A percentile compares a stretch with the other conserved stretches of the same genome.
phyloP scores from a whole-genome alignment of 2,113 vertebrate species.

The Oryzias melastigma region DNA sequence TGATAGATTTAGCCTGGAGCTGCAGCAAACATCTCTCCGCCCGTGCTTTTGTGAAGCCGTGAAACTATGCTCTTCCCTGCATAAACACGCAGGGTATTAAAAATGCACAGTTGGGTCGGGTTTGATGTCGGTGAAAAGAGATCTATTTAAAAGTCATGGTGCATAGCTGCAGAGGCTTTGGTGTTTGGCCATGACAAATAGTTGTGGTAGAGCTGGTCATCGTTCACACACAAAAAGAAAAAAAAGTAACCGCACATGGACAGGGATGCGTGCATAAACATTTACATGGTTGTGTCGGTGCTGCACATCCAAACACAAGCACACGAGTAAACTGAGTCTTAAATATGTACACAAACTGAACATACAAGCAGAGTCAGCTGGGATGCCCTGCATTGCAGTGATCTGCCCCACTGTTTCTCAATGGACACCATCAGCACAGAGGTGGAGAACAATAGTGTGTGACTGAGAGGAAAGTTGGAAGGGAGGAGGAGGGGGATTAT shows the following conservation, averaged over 20 bases:
- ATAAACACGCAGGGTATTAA: conserved; percentile 55
- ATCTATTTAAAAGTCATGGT: conserved; percentile 69
- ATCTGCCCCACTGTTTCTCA: conserved; percentile 63
- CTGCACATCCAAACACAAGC: conserved; percentile 27
- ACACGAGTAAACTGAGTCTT: conserved; percentile 31
- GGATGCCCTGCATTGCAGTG: conserved; percentile 73
- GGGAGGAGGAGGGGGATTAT: conserved; percentile 34
- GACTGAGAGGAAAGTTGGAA: conserved; percentile 4
- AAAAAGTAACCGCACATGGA: conserved; percentile 22
- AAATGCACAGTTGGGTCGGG: conserved; percentile 62
- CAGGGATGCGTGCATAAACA: conserved; percentile 33
- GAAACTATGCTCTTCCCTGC: conserved; percentile 56
- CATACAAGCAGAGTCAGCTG: conserved; percentile 48
- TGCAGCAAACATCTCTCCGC: conserved; percentile 24
- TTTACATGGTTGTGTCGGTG: conserved; percentile 27
- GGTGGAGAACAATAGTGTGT: neutral
- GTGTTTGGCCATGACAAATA: conserved; percentile 72
- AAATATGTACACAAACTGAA: conserved; percentile 54
- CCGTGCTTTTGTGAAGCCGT: conserved; percentile 15
- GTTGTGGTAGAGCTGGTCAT: conserved; percentile 52
- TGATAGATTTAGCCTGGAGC: conserved; percentile 48
- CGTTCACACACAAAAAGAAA: conserved; percentile 31
- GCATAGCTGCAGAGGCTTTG: conserved; percentile 66
- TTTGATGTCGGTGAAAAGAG: conserved; percentile 63
- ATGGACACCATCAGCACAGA: conserved; percentile 60